Evolutionary conservation across 2,113 vertebrate species (phyloP), one percentile per base, ranked within the genome.

Genomic region (Paradoxurus hermaphroditus): DNA sequence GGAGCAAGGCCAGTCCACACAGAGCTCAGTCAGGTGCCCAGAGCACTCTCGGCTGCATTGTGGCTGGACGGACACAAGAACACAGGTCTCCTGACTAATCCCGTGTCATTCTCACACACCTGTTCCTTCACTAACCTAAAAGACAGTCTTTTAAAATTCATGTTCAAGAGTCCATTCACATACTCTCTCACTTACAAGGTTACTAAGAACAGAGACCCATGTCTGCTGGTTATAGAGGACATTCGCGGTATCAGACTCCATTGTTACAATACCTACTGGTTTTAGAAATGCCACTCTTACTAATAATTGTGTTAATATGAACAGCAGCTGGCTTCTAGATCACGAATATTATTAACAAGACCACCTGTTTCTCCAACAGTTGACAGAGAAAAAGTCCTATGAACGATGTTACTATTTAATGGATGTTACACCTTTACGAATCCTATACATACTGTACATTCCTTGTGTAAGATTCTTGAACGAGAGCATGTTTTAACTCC

Each of bases 251-350:
- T 85, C 21, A 87, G 34, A 56, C 29, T 95, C 94, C 13, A 92
- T 15, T 89, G 53, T 83, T 77, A 72, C 5, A 85, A 39, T 34
- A 73, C 29, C 51, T 67, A 65, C 59, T 72, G 63, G 46, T 95
- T 95, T 39, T 31, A 73, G 25, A 92, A 96, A 86, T 90, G 46
- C 5, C 19, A 62, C 15, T 87, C 86, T 49, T 90, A 82, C 56
- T 73, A 63, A 16, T n/a, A 92, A 91, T 49, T 79, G 53, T 29
- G 91, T 51, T 85, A 90, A 82, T 86, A 77, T 18, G 78, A 90
- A 86, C 21, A 93, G 16, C 13, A 95, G 34, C 46, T 67, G 72
- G 39, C 56, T 97, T 95, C 83, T 36, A 88, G 41, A 96, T 5
- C 23, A 83, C 44, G n/a, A 93, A 73, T n/a, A 88, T 82, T n/a